A percentile compares a stretch with the other conserved stretches of the same genome.
phyloP scores from a whole-genome alignment of 2,113 vertebrate species.

The Pterocles burchelli region DNA sequence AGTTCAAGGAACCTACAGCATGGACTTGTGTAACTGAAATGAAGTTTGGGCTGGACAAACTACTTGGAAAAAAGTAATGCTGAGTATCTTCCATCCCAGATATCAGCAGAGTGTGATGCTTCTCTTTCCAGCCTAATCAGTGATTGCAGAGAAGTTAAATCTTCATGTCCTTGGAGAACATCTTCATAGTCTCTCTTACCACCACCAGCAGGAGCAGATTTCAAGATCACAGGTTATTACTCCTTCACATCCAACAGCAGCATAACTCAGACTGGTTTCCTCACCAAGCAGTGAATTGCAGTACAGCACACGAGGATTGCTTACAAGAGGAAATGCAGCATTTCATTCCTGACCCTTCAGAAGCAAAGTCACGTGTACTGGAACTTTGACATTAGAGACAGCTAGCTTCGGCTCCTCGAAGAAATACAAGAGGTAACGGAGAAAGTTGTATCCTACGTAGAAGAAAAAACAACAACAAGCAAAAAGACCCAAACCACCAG shows the following conservation, averaged over 20 bases:
- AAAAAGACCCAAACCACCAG: neutral
- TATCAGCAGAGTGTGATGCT: neutral
- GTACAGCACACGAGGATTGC: rapidly evolving
- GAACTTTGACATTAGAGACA: neutral
- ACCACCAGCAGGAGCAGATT: neutral
- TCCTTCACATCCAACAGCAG: neutral
- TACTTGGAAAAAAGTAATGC: neutral
- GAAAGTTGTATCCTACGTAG: neutral
- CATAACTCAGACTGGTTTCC: neutral
- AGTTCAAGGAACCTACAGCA: neutral
- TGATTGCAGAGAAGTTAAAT: neutral
- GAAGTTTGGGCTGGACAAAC: neutral
- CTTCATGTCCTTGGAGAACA: neutral
- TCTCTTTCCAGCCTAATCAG: neutral
- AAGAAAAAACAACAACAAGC: neutral
- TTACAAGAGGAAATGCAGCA: neutral
- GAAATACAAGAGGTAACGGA: neutral
- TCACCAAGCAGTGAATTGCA: neutral
- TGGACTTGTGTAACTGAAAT: neutral
- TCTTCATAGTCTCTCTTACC: neutral
- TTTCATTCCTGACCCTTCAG: neutral
- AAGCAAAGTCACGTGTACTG: neutral
- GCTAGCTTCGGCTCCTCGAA: neutral
- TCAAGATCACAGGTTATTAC: constrained; percentile 15
- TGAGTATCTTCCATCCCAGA: neutral